Conservation (phyloP, 2,797 vertebrate genomes). For the Gallinago solitaria region DNA sequence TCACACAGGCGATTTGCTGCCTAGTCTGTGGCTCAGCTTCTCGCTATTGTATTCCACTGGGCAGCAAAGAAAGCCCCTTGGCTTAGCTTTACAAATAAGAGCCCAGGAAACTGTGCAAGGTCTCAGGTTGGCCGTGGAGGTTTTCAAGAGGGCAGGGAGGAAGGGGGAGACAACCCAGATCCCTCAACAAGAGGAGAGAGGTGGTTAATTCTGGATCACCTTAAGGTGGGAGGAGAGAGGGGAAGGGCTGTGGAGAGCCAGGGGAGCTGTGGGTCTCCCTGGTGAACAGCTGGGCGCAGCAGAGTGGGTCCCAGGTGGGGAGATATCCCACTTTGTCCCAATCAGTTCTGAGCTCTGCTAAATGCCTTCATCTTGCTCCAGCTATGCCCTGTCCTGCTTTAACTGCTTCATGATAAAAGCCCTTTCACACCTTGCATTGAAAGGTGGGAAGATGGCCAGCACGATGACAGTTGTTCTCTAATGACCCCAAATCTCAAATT, state of each 20-base stretch:
- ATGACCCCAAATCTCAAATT: neutral
- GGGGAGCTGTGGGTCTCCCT: neutral
- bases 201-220: neutral
- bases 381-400: neutral
- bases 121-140: neutral
- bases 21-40: neutral
- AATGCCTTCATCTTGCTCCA: neutral
- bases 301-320: neutral
- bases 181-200: neutral
- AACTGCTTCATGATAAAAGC: neutral
- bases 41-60: fast-evolving
- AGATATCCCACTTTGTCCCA: neutral
- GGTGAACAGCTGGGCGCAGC: neutral
- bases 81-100: neutral
- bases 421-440: neutral
- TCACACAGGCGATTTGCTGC: neutral
- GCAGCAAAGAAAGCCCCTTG: neutral
- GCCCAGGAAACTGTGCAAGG: neutral
- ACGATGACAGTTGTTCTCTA: neutral
- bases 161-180: neutral
- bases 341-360: neutral
- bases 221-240: neutral
- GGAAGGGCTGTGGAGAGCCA: neutral
- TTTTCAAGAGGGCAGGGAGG: neutral
- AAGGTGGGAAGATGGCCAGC: neutral